A percentile compares a stretch with the other conserved stretches of the same genome.
Conservation (phyloP, 2,113 vertebrate genomes). For the Phalacrocorax brasilianus region DNA sequence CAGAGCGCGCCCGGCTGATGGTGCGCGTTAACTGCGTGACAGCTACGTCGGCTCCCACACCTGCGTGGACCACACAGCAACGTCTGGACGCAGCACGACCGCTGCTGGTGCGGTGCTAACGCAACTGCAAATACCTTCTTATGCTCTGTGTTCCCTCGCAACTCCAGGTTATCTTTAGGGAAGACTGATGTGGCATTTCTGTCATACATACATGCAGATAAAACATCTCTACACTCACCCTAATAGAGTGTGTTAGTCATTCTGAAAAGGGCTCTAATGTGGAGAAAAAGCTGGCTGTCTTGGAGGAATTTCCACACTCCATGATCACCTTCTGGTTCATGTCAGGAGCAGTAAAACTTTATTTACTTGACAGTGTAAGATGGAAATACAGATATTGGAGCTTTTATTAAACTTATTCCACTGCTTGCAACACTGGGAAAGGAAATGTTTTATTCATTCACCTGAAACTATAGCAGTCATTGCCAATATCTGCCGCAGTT, state of each 20-base stretch:
- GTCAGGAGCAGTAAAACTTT: background rate
- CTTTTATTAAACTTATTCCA: background rate
- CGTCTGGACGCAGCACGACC: background rate
- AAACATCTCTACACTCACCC: background rate
- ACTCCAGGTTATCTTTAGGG: background rate
- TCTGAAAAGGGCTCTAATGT: background rate
- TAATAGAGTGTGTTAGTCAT: too few species aligned
- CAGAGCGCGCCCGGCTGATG: background rate
- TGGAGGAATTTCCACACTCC: background rate
- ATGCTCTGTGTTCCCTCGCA: background rate
- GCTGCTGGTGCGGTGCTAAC: background rate
- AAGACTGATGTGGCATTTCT: background rate
- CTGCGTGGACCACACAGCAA: accelerated
- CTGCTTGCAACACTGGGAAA: background rate
- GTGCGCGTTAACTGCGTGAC: background rate
- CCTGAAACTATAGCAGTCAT: background rate
- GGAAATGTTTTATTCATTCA: background rate
- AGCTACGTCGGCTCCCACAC: background rate
- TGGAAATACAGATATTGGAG: background rate
- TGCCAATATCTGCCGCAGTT: background rate
- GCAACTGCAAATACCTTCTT: background rate
- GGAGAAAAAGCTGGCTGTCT: background rate
- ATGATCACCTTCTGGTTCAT: background rate
- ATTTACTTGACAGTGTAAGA: background rate
- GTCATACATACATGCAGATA: background rate